Evolutionary conservation across 2,888 invertebrate species (phyloP).

Genomic region (Caenorhabditis wallacei): DNA sequence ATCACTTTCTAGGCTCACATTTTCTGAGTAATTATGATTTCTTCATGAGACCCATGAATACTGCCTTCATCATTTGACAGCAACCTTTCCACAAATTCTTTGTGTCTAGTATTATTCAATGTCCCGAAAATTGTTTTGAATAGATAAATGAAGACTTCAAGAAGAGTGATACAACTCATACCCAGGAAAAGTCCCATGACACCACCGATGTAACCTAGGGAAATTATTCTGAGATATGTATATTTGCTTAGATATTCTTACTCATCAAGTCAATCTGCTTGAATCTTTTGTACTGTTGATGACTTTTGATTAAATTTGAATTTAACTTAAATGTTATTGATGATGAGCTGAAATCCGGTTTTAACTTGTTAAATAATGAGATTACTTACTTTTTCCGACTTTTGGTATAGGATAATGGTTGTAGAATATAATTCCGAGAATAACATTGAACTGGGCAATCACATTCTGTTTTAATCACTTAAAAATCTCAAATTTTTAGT

Average conservation of each 20-base stretch:
- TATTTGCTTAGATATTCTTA: conserved; percentile 22
- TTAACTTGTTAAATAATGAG: background rate
- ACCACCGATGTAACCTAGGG: conserved; percentile 73
- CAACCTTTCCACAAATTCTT: conserved; percentile 56
- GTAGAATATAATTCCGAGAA: conserved; percentile 1
- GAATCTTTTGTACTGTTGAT: conserved; percentile 68
- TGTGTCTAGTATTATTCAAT: conserved; percentile 69
- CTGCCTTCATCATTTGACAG: conserved; percentile 29
- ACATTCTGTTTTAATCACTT: conserved; percentile 21
- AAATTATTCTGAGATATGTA: conserved; percentile 10
- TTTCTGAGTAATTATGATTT: conserved; percentile 70
- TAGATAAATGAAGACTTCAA: conserved; percentile 76
- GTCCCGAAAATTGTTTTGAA: conserved; percentile 76
- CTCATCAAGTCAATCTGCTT: conserved; percentile 73
- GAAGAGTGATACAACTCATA: conserved; percentile 76
- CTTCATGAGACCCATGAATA: conserved; percentile 64
- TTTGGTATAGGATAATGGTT: background rate
- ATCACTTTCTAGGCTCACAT: conserved; percentile 18
- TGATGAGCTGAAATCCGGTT: conserved; percentile 15
- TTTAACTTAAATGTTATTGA: conserved; percentile 36
- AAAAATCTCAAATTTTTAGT: background rate
- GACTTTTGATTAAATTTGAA: conserved; percentile 20
- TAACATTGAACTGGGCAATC: conserved; percentile 49
- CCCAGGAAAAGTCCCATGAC: conserved; percentile 78
- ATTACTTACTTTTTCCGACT: conserved; percentile 23